phyloP scores from a whole-genome alignment of 1,140 invertebrate genomes.

The Drosophila arawakana region DNA sequence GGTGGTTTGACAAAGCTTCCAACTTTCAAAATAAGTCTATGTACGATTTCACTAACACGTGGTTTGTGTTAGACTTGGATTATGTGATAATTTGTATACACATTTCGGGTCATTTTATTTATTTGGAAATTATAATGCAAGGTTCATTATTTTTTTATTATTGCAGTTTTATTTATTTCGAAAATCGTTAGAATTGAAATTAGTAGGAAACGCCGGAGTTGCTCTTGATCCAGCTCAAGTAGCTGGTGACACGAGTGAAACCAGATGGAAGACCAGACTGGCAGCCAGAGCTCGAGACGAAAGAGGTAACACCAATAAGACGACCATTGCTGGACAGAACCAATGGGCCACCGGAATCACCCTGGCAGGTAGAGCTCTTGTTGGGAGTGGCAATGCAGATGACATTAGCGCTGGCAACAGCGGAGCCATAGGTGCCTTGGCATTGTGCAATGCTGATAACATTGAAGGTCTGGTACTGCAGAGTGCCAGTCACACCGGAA shows the following conservation, averaged over 20 bases:
- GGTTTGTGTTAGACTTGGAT: too few relatives aligned
- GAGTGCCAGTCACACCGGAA: slow-evolving; percentile 38
- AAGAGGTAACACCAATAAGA: slow-evolving; percentile 85
- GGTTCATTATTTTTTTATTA: neutral
- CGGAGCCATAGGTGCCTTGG: slow-evolving; percentile 41
- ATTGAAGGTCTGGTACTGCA: slow-evolving; percentile 37
- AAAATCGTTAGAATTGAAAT: slow-evolving; percentile 17
- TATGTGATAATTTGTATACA: too few relatives aligned
- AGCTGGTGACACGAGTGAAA: slow-evolving; percentile 85
- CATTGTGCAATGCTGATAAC: slow-evolving; percentile 37
- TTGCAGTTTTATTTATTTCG: slow-evolving; percentile 31
- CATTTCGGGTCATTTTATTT: too few relatives aligned
- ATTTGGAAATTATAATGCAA: neutral
- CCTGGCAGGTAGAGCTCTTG: slow-evolving; percentile 78
- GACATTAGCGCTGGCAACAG: slow-evolving; percentile 24
- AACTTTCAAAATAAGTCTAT: too few relatives aligned
- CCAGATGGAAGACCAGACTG: slow-evolving; percentile 84
- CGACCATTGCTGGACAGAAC: slow-evolving; percentile 73
- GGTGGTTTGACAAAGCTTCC: too few relatives aligned
- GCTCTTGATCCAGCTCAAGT: slow-evolving; percentile 85
- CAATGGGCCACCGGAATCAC: slow-evolving; percentile 86
- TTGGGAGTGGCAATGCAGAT: slow-evolving; percentile 64
- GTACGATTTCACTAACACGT: too few relatives aligned
- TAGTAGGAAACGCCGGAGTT: slow-evolving; percentile 55
- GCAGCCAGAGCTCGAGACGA: slow-evolving; percentile 66